Evolutionary conservation across 2,888 invertebrate genomes (phyloP).

Genomic region (Stomorhina lunata): DNA sequence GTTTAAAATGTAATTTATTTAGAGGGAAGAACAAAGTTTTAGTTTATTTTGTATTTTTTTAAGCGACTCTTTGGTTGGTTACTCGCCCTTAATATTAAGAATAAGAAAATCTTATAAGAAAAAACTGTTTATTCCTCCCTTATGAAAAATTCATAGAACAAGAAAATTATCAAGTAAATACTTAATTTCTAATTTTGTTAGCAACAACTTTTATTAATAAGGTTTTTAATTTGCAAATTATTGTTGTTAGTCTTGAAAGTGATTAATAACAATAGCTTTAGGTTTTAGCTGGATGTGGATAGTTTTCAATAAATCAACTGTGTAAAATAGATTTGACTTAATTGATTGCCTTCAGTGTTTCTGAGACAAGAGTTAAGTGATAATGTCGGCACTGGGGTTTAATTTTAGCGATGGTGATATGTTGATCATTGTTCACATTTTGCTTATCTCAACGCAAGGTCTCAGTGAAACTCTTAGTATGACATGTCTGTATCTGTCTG

Average conservation of each 20-base stretch:
- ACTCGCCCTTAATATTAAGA: background rate
- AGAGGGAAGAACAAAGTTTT: slow-evolving; percentile 30
- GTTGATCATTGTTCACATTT: no score
- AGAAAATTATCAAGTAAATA: background rate
- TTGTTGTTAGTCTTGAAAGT: background rate
- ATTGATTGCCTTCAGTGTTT: no score
- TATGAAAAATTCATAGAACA: background rate
- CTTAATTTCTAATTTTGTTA: background rate
- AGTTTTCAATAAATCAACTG: no score
- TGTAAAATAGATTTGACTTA: no score
- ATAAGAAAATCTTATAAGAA: background rate
- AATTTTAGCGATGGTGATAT: no score
- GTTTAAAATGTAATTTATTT: slow-evolving; percentile 38
- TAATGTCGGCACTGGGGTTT: no score
- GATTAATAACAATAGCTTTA: background rate
- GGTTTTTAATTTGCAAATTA: background rate
- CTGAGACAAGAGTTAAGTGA: no score
- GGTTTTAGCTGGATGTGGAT: background rate
- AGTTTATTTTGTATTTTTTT: background rate
- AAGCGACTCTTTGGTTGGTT: slow-evolving; percentile 28
- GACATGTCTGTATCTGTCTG: no score
- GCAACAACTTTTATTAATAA: slow-evolving; percentile 1
- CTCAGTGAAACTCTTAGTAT: no score
- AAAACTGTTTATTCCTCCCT: background rate
- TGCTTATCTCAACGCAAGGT: no score